Conservation (phyloP, 2,888 invertebrate species). For the Tinea trinotella region DNA sequence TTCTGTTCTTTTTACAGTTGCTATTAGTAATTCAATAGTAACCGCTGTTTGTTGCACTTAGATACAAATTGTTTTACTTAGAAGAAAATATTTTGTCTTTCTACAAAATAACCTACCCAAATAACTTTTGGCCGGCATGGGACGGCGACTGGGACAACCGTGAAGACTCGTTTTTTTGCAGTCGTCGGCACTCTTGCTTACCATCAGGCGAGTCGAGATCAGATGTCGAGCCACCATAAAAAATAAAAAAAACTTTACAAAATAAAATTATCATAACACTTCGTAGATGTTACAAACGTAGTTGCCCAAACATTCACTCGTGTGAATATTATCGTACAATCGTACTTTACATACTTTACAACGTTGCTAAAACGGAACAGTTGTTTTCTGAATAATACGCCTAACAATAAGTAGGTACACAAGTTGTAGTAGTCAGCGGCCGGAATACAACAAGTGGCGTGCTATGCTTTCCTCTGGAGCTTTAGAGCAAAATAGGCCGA, state of each 20-base stretch:
- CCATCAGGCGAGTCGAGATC: no score
- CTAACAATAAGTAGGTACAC: constrained; percentile 10
- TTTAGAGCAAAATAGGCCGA: constrained; percentile 57
- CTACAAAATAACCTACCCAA: no score
- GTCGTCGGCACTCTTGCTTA: no score
- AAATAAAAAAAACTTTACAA: no score
- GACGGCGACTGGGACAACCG: no score
- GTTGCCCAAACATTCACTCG: neutral
- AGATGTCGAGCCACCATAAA: no score
- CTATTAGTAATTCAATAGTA: constrained; percentile 4
- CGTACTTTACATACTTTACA: constrained; percentile 2
- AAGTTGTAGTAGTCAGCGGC: constrained; percentile 21
- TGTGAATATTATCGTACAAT: neutral
- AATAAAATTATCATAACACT: no score
- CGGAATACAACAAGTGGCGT: constrained; percentile 64
- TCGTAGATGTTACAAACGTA: neutral
- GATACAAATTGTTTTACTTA: neutral
- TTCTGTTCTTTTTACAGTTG: neutral
- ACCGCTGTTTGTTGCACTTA: constrained; percentile 2
- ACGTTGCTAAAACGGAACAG: neutral
- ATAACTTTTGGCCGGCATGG: no score
- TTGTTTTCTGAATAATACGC: constrained; percentile 7
- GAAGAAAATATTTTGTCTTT: neutral
- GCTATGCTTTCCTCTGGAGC: constrained; percentile 24
- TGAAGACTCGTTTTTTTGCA: no score